Percentiles rank a stretch among this genome's conserved stretches.
Evolutionary conservation across 2,797 vertebrate genomes (phyloP).

Genomic region (Luscinia luscinia): DNA sequence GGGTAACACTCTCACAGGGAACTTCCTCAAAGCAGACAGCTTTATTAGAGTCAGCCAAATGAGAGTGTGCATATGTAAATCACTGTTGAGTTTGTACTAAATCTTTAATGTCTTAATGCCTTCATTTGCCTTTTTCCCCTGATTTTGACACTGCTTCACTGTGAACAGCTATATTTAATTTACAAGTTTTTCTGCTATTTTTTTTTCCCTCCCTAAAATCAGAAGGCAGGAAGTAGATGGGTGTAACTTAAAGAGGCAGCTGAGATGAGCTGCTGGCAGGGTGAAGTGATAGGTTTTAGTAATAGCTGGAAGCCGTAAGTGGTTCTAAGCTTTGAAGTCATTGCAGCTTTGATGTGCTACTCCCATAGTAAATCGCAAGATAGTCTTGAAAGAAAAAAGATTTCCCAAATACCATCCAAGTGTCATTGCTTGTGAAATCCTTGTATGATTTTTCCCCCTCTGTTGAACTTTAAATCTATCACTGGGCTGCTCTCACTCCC

Average conservation of each 20-base stretch:
- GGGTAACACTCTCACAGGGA: background rate
- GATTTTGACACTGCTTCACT: constrained; percentile 8
- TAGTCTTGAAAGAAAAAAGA: constrained; percentile 72
- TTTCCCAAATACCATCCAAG: constrained; percentile 70
- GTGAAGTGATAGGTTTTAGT: constrained; percentile 67
- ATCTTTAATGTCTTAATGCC: constrained; percentile 40
- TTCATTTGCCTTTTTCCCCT: background rate
- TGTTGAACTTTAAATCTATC: constrained; percentile 53
- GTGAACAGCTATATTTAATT: constrained; percentile 56
- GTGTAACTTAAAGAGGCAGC: constrained; percentile 47
- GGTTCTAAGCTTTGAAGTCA: constrained; percentile 80
- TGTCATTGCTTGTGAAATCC: constrained; percentile 64
- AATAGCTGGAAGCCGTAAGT: constrained; percentile 76
- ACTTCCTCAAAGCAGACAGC: background rate
- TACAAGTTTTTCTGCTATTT: background rate
- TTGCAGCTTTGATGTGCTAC: constrained; percentile 78
- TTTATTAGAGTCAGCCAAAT: constrained; percentile 16
- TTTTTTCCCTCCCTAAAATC: background rate
- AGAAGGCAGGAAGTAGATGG: constrained; percentile 55
- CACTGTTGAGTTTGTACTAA: background rate
- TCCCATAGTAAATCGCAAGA: constrained; percentile 75
- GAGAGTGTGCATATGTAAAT: background rate
- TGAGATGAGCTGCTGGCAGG: constrained; percentile 64
- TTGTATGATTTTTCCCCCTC: constrained; percentile 7
- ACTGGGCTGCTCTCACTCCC: background rate